phyloP scores from a whole-genome alignment of 2,888 invertebrate species.

The Rutpela maculata region DNA sequence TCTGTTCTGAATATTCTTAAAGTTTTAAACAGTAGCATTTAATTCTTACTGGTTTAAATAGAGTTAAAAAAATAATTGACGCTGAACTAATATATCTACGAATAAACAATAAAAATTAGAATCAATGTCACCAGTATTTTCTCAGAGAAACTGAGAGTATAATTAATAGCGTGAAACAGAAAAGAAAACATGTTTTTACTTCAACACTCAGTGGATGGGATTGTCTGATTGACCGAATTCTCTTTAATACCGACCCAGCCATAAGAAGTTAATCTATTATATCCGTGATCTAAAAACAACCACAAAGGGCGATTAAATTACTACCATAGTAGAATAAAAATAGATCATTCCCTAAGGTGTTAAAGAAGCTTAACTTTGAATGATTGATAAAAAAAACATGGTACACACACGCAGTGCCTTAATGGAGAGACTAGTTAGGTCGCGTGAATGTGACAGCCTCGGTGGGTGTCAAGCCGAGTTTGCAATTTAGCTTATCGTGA shows the following conservation, averaged over 20 bases:
- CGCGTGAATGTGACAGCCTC: constrained; percentile 39
- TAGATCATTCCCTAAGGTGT: constrained; percentile 19
- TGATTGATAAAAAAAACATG: constrained; percentile 35
- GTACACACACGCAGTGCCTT: constrained; percentile 29
- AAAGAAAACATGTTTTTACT: background rate
- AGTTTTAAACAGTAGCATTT: too few relatives aligned
- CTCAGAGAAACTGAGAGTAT: background rate
- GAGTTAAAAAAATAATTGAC: too few relatives aligned
- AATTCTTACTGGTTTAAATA: too few relatives aligned
- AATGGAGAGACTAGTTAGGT: constrained; percentile 43
- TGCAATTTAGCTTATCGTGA: constrained; percentile 20
- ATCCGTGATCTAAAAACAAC: constrained; percentile 14
- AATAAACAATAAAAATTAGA: too few relatives aligned
- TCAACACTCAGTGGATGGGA: background rate
- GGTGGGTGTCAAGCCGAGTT: constrained; percentile 21
- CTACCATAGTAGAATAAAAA: constrained; percentile 14
- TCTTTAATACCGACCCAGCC: background rate
- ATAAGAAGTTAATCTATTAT: constrained; percentile 28
- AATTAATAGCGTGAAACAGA: background rate
- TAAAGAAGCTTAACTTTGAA: constrained; percentile 26
- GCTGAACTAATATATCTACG: too few relatives aligned
- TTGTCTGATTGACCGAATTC: constrained; percentile 9
- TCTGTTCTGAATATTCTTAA: too few relatives aligned
- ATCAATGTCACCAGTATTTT: too few relatives aligned
- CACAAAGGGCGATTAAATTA: constrained; percentile 18